Evolutionary conservation across 1,140 invertebrate species (phyloP).

Genomic region (Procambarus clarkii): DNA sequence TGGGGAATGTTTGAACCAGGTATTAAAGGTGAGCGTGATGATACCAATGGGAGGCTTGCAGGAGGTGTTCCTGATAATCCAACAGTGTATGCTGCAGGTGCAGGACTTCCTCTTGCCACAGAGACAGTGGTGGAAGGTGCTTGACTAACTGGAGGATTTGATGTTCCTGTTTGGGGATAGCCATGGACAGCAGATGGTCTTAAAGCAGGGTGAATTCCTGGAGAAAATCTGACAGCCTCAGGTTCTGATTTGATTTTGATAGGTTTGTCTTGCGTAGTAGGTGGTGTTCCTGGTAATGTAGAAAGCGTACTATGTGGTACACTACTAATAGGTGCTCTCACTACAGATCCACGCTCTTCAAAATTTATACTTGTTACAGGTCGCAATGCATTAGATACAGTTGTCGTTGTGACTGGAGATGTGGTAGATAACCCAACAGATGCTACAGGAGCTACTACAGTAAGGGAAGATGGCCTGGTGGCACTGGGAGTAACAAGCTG

Average conservation of each 20-base stretch:
- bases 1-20: constrained; percentile 20
- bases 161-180: constrained; percentile 10
- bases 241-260: constrained; percentile 57
- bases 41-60: neutral
- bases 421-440: constrained; percentile 74
- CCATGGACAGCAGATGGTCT: constrained; percentile 57
- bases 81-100: constrained; percentile 17
- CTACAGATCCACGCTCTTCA: constrained; percentile 71
- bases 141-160: constrained; percentile 22
- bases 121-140: constrained; percentile 13
- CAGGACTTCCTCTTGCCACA: constrained; percentile 51
- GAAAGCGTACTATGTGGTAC: constrained; percentile 54
- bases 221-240: constrained; percentile 43
- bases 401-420: constrained; percentile 70
- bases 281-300: constrained; percentile 16
- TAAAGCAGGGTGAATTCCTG: constrained; percentile 48
- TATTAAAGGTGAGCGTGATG: constrained; percentile 31
- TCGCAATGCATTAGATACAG: constrained; percentile 25
- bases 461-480: constrained; percentile 36
- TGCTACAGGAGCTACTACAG: constrained; percentile 63
- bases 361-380: constrained; percentile 29
- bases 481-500: constrained; percentile 34
- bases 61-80: constrained; percentile 22
- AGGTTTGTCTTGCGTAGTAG: constrained; percentile 42
- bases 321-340: constrained; percentile 66